Evolutionary conservation across 53 echinoderm and acorn worm genomes (phyloP).

Genomic region (Apostichopus leukothele): DNA sequence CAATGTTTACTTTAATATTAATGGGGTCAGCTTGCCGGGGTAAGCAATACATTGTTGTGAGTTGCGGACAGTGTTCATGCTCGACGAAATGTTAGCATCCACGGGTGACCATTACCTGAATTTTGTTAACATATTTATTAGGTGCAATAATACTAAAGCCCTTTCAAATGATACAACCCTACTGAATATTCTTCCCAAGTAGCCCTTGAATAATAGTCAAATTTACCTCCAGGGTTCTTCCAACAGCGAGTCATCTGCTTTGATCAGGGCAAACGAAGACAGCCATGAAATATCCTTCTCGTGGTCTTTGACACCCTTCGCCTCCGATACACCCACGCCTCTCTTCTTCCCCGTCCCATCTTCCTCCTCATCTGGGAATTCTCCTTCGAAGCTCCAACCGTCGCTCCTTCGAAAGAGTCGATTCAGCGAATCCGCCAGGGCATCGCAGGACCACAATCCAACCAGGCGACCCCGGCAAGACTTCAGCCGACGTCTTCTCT

Average conservation of each 20-base stretch:
- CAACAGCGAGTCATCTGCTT: background rate
- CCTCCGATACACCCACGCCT: background rate
- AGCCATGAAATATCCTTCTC: slow-evolving; percentile 22
- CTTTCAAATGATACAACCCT: too few species aligned
- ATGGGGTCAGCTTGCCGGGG: too few species aligned
- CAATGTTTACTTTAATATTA: too few species aligned
- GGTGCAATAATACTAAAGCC: too few species aligned
- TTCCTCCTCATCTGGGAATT: background rate
- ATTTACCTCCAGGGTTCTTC: background rate
- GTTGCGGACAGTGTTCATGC: too few species aligned
- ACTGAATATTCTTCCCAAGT: too few species aligned
- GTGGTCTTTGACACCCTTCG: slow-evolving; percentile 11
- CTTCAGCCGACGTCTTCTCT: background rate
- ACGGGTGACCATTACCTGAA: too few species aligned
- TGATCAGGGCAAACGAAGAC: slow-evolving; percentile 40
- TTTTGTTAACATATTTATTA: too few species aligned
- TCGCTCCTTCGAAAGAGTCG: slow-evolving; percentile 7
- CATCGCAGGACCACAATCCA: slow-evolving; percentile 20
- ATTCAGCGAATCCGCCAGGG: background rate
- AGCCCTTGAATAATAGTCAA: background rate
- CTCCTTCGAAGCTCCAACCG: slow-evolving; percentile 35
- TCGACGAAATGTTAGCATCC: too few species aligned
- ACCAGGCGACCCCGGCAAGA: slow-evolving; percentile 15
- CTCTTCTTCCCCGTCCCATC: background rate
- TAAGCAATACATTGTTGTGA: too few species aligned